Evolutionary conservation across 2,888 invertebrate species (phyloP).

Genomic region (Thereva unica): DNA sequence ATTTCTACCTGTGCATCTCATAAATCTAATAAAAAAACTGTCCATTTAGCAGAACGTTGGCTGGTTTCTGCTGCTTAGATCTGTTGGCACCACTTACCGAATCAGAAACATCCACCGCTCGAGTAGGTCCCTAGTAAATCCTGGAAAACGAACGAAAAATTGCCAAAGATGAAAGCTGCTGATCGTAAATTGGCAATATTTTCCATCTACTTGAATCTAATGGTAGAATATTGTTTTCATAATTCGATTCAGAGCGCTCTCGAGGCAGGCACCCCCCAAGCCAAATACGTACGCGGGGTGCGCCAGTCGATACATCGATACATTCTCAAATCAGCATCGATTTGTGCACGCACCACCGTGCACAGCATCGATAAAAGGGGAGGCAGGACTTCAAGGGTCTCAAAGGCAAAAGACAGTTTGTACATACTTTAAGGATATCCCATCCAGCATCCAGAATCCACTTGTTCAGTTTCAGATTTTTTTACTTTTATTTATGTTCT

Average conservation of each 20-base stretch:
- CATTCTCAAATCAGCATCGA: background rate
- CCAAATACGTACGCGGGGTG: background rate
- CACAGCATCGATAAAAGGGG: slow-evolving; percentile 12
- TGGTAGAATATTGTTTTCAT: slow-evolving; percentile 36
- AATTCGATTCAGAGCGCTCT: slow-evolving; percentile 31
- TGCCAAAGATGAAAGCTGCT: slow-evolving; percentile 26
- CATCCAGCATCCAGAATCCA: background rate
- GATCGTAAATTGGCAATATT: slow-evolving; percentile 36
- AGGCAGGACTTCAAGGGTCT: slow-evolving; percentile 14
- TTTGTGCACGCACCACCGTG: background rate
- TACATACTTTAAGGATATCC: slow-evolving; percentile 30
- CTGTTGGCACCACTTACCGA: no score
- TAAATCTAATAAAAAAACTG: no score
- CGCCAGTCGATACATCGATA: background rate
- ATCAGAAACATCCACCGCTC: no score
- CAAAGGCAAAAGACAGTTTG: slow-evolving; percentile 27
- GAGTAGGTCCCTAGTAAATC: background rate
- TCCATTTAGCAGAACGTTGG: no score
- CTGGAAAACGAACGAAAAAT: slow-evolving; percentile 20
- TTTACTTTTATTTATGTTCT: slow-evolving; percentile 13
- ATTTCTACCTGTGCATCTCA: no score
- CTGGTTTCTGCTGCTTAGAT: no score
- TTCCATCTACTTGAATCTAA: slow-evolving; percentile 36
- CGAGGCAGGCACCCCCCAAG: background rate
- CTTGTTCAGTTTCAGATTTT: slow-evolving; percentile 21